These are phyloP conservation scores for Spatulosminthurus flaviceps DNA, from an alignment of 2,888 invertebrate genomes.

Conservation along the genomic window DNA sequence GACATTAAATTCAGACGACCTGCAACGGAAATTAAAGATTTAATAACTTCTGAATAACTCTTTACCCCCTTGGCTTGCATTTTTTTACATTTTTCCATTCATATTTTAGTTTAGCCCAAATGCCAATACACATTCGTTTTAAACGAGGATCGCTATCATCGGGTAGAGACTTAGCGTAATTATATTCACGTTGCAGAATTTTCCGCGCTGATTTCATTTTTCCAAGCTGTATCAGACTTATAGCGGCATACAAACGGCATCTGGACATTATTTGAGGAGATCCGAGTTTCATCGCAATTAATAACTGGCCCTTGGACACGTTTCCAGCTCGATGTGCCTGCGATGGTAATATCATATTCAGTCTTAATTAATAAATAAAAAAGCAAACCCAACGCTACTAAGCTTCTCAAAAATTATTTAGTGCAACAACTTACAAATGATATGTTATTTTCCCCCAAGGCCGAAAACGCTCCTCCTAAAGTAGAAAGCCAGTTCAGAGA, in stretches of 20 bases:
- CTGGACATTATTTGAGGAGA: conserved; percentile 83
- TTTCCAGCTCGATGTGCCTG: conserved; percentile 88
- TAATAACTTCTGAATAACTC: neutral
- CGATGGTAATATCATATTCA: conserved; percentile 5
- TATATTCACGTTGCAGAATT: conserved; percentile 66
- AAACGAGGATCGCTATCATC: conserved; percentile 73
- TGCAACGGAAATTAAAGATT: too few relatives aligned
- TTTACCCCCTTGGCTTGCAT: neutral
- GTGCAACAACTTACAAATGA: conserved; percentile 72
- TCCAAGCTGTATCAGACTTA: conserved; percentile 87
- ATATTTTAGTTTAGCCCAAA: conserved; percentile 76
- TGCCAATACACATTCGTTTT: conserved; percentile 83
- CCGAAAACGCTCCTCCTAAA: conserved; percentile 94
- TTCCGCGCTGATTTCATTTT: conserved; percentile 73
- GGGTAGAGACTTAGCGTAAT: conserved; percentile 66
- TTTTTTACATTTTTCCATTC: conserved; percentile 24
- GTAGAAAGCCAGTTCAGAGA: conserved; percentile 95
- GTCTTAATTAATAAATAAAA: neutral
- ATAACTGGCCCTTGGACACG: conserved; percentile 85
- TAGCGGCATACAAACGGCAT: conserved; percentile 85
- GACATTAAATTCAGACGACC: too few relatives aligned
- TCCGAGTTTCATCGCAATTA: conserved; percentile 80
- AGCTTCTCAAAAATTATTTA: neutral
- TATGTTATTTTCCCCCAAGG: conserved; percentile 86
- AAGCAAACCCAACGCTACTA: too few relatives aligned